Percentiles rank a stretch among this genome's conserved stretches.
These are phyloP conservation scores for Caiman crocodilus DNA, from an alignment of 2,797 vertebrate species.

Conservation along the genomic window DNA sequence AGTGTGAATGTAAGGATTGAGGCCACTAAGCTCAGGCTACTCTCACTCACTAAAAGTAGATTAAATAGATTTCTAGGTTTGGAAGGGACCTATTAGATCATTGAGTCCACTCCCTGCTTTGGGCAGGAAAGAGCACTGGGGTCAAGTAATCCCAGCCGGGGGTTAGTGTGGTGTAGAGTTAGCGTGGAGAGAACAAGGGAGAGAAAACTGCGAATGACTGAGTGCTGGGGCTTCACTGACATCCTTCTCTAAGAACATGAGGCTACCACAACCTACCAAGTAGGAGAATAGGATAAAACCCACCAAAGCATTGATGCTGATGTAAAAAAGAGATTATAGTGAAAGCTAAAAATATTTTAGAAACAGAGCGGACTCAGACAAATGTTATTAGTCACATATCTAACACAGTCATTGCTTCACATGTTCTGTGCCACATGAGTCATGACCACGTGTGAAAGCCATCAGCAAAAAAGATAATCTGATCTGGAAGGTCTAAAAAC, in stretches of 20 bases:
- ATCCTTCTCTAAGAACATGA: background rate
- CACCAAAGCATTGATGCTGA: background rate
- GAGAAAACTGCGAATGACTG: background rate
- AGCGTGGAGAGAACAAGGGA: background rate
- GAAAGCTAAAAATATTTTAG: slow-evolving; percentile 16
- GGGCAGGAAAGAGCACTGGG: too few species aligned
- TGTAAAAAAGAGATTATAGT: background rate
- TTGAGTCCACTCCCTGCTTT: too few species aligned
- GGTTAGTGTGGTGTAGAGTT: too few species aligned
- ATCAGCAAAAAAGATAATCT: background rate
- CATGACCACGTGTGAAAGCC: background rate
- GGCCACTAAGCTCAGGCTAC: background rate
- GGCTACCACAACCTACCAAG: background rate
- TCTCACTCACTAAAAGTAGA: background rate
- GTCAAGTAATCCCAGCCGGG: too few species aligned
- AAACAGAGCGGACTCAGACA: slow-evolving; percentile 40
- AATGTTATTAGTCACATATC: slow-evolving; percentile 1
- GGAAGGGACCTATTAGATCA: too few species aligned
- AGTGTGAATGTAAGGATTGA: background rate
- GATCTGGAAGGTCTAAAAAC: background rate
- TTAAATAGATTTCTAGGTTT: background rate
- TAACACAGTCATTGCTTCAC: background rate
- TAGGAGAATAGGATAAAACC: background rate
- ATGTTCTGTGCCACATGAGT: background rate
- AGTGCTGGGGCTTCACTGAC: background rate